These are phyloP conservation scores for Tolmerus cingulatus DNA, from an alignment of 2,888 invertebrate genomes.

Conservation along the genomic window DNA sequence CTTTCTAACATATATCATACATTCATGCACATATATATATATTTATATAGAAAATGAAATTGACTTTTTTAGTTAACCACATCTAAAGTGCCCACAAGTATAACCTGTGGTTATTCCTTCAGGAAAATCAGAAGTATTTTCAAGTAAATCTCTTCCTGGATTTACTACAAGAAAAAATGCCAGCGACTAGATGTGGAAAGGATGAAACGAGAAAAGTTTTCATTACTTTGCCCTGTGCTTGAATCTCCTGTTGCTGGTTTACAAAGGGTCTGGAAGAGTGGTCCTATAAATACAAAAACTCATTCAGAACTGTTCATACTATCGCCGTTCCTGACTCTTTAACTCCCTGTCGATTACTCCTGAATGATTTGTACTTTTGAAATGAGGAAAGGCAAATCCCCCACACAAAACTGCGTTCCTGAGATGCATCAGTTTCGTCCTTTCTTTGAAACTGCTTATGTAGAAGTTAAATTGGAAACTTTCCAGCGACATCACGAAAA, in stretches of 20 bases:
- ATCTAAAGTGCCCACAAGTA: not conserved
- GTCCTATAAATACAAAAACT: constrained; percentile 28
- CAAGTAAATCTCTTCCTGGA: constrained; percentile 28
- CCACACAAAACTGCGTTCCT: constrained; percentile 20
- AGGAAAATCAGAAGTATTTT: not conserved
- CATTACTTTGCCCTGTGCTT: constrained; percentile 23
- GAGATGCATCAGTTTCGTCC: constrained; percentile 1
- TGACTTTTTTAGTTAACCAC: not conserved
- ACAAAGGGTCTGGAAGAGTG: not conserved
- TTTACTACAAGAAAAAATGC: not conserved
- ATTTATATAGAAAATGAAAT: constrained; percentile 23
- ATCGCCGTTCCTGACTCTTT: constrained; percentile 14
- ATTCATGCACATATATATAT: not conserved
- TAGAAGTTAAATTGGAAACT: constrained; percentile 35
- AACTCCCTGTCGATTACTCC: constrained; percentile 29
- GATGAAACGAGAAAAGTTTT: constrained; percentile 37
- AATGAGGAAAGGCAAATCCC: constrained; percentile 14
- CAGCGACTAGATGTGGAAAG: not conserved
- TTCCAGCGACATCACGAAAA: constrained; percentile 8
- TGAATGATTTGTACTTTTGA: constrained; percentile 37
- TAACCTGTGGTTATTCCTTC: not conserved
- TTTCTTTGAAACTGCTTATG: not conserved
- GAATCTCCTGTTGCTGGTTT: constrained; percentile 38
- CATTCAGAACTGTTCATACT: constrained; percentile 8
- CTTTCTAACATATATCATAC: not conserved